Percentiles rank a stretch among this genome's conserved stretches.
Evolutionary conservation across 2,888 invertebrate genomes (phyloP).

Genomic region (Sesia apiformis): DNA sequence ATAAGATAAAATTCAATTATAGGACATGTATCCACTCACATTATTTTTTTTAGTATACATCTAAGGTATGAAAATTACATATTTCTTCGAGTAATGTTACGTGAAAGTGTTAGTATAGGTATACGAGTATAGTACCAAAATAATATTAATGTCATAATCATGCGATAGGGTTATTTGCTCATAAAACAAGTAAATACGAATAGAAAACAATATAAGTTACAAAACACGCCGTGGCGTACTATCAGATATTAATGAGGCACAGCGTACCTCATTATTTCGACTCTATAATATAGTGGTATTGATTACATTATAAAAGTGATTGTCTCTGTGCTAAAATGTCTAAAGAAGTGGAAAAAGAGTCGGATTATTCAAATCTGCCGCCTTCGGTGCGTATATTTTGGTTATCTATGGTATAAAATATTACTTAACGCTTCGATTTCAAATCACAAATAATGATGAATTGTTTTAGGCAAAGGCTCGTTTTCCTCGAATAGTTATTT

Average conservation of each 20-base stretch:
- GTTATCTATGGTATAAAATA: too few relatives aligned
- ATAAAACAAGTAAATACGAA: background rate
- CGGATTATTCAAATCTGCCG: constrained; percentile 13
- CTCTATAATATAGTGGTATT: too few relatives aligned
- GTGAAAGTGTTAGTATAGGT: too few relatives aligned
- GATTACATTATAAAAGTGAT: constrained; percentile 4
- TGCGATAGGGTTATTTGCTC: background rate
- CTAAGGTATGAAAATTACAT: too few relatives aligned
- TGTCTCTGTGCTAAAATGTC: constrained; percentile 12
- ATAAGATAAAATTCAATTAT: too few relatives aligned
- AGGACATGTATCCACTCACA: too few relatives aligned
- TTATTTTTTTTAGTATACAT: too few relatives aligned
- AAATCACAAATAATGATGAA: too few relatives aligned
- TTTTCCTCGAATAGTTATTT: constrained; percentile 88
- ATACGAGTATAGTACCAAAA: too few relatives aligned
- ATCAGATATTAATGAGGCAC: constrained; percentile 12
- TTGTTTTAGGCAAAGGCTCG: constrained; percentile 37
- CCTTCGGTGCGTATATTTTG: constrained; percentile 13
- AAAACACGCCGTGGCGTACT: constrained; percentile 4
- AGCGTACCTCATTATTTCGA: constrained; percentile 1
- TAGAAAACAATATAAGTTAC: constrained; percentile 9
- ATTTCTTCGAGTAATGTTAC: too few relatives aligned
- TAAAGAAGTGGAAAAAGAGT: constrained; percentile 6
- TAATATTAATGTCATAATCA: background rate
- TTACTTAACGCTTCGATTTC: too few relatives aligned